Conservation (phyloP, 2,797 vertebrate species). For the Crenuchus spilurus region DNA sequence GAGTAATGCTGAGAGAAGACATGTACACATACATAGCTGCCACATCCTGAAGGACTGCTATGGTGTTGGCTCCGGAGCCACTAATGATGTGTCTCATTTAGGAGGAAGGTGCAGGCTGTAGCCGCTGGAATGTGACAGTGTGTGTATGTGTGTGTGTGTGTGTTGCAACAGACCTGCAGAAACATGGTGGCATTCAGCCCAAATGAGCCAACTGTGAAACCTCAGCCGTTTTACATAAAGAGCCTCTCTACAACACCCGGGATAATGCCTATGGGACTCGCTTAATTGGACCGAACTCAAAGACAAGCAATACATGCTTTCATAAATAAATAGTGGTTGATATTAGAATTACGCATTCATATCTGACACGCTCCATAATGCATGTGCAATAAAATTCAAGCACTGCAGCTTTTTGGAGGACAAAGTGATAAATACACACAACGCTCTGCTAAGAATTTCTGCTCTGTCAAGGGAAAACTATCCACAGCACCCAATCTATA, state of each 20-base stretch:
- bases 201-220: slow-evolving; percentile 58
- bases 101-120: slow-evolving; percentile 49
- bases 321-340: slow-evolving; percentile 54
- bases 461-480: slow-evolving; percentile 43
- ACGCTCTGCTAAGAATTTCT: slow-evolving; percentile 33
- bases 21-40: slow-evolving; percentile 11
- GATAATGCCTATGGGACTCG: slow-evolving; percentile 48
- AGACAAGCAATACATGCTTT: slow-evolving; percentile 44
- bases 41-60: slow-evolving; percentile 21
- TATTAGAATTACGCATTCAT: slow-evolving; percentile 44
- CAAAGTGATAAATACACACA: slow-evolving; percentile 39
- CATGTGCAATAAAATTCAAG: slow-evolving; percentile 30
- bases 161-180: slow-evolving; percentile 44
- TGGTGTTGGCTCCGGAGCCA: slow-evolving; percentile 39
- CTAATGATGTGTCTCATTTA: slow-evolving; percentile 62
- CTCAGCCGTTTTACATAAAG: slow-evolving; percentile 59
- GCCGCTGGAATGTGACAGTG: slow-evolving; percentile 50
- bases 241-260: slow-evolving; percentile 50
- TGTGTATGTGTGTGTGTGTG: slow-evolving; percentile 36
- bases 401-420: slow-evolving; percentile 37
- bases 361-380: slow-evolving; percentile 41
- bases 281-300: slow-evolving; percentile 57
- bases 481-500: not conserved
- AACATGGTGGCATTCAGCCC: slow-evolving; percentile 53
- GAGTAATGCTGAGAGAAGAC: not conserved